Conservation (phyloP, 2,888 invertebrate genomes). For the Oscheius sp. region DNA sequence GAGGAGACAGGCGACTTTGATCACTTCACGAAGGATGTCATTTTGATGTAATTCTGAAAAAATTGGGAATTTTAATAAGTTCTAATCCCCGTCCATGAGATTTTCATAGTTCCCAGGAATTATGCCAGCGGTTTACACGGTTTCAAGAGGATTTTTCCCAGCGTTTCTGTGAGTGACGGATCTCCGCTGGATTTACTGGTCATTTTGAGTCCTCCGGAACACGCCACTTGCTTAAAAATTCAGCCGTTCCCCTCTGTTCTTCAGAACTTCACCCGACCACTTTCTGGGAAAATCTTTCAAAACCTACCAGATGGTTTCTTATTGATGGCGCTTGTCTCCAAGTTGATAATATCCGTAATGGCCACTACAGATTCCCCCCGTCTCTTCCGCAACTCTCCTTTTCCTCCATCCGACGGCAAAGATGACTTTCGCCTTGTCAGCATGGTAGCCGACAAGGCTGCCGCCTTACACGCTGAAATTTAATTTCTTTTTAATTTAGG, state of each 20-base stretch:
- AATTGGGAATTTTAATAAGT: too few species aligned
- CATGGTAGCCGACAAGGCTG: constrained; percentile 71
- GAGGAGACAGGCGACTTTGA: constrained; percentile 79
- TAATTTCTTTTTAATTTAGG: neutral
- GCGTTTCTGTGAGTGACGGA: too few species aligned
- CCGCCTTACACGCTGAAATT: constrained; percentile 66
- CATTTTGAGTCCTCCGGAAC: too few species aligned
- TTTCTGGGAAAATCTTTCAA: too few species aligned
- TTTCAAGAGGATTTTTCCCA: too few species aligned
- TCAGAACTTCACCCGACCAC: too few species aligned
- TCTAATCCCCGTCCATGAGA: too few species aligned
- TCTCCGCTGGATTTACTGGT: too few species aligned
- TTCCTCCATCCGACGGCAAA: constrained; percentile 40
- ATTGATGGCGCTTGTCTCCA: constrained; percentile 57
- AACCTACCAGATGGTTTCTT: constrained; percentile 56
- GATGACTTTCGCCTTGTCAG: constrained; percentile 68
- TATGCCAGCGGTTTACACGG: too few species aligned
- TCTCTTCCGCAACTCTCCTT: constrained; percentile 45
- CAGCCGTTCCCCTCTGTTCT: too few species aligned
- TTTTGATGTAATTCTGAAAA: constrained; percentile 60
- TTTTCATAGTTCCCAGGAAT: too few species aligned
- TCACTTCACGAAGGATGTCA: constrained; percentile 53
- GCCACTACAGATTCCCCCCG: constrained; percentile 53
- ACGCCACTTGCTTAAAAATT: too few species aligned
- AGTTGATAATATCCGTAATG: constrained; percentile 61